Evolutionary conservation across 2,888 invertebrate species (phyloP).

Genomic region (Tiphia femorata): DNA sequence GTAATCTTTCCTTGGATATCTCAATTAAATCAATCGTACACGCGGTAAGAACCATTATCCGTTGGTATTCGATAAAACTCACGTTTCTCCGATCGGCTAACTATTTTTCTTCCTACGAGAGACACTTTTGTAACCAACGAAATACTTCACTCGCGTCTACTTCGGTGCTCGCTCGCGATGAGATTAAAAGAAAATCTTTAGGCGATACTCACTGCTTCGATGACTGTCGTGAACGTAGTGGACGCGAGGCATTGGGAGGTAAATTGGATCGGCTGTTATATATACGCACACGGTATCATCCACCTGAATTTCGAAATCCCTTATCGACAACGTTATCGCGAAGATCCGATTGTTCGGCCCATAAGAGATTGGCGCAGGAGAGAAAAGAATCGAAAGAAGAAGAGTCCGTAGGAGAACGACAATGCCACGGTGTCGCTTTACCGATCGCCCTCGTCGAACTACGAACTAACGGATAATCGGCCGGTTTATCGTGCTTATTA

Average conservation of each 20-base stretch:
- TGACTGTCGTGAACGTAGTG: background rate
- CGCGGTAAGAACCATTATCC: too few relatives aligned
- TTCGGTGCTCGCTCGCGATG: too few relatives aligned
- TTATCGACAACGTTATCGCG: conserved; percentile 26
- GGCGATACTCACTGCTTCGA: conserved; percentile 9
- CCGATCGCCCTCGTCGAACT: background rate
- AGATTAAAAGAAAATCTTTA: too few relatives aligned
- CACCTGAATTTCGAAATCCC: conserved; percentile 7
- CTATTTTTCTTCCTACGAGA: too few relatives aligned
- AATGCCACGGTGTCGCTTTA: background rate
- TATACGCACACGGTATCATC: conserved; percentile 19
- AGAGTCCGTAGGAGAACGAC: background rate
- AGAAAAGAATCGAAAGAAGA: background rate
- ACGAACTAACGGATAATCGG: background rate
- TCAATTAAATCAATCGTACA: too few relatives aligned
- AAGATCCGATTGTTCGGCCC: background rate
- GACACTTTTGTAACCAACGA: too few relatives aligned
- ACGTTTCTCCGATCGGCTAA: too few relatives aligned
- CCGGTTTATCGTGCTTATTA: background rate
- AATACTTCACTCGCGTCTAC: too few relatives aligned
- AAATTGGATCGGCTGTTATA: conserved; percentile 3
- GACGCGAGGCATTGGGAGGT: background rate
- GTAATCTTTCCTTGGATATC: too few relatives aligned
- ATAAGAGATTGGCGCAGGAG: too few relatives aligned
- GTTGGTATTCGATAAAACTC: too few relatives aligned